These are phyloP conservation scores for Premnoplex brunnescens DNA, from an alignment of 2,797 vertebrate genomes.

Conservation along the genomic window DNA sequence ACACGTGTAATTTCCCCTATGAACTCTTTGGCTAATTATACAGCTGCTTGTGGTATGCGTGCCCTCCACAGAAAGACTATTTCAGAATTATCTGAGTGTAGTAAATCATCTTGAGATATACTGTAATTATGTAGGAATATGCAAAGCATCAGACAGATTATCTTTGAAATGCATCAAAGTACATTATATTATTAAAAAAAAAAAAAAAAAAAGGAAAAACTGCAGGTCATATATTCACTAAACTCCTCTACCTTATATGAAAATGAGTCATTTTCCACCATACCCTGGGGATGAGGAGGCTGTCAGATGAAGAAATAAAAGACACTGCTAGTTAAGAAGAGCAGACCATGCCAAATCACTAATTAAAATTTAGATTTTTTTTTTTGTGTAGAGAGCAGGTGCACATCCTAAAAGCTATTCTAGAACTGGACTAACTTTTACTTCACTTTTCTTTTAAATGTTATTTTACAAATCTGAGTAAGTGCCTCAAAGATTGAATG, in stretches of 20 bases:
- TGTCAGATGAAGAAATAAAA: constrained; percentile 70
- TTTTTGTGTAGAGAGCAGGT: constrained; percentile 37
- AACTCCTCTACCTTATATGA: constrained; percentile 58
- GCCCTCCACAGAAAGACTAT: not conserved
- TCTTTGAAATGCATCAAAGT: constrained; percentile 67
- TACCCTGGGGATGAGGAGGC: constrained; percentile 40
- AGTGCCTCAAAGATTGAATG: not conserved
- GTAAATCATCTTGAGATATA: constrained; percentile 57
- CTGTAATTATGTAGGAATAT: constrained; percentile 63
- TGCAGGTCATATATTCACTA: constrained; percentile 55
- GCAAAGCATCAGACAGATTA: constrained; percentile 62
- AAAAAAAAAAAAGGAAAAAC: constrained; percentile 37
- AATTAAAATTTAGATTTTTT: constrained; percentile 62
- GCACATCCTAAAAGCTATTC: constrained; percentile 24
- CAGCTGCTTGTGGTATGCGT: constrained; percentile 28
- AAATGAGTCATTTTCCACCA: constrained; percentile 56
- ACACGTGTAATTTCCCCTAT: not conserved
- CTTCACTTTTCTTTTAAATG: not conserved
- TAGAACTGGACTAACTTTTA: constrained; percentile 13
- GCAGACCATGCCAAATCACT: constrained; percentile 70
- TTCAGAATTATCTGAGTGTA: constrained; percentile 31
- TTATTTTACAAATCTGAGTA: not conserved
- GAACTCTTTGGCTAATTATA: not conserved
- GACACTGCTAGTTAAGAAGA: constrained; percentile 65
- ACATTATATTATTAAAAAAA: constrained; percentile 9